Evolutionary conservation across 1,140 invertebrate genomes (phyloP), one percentile per base, ranked within the genome.

Genomic region (Drosophila malerkotliana): DNA sequence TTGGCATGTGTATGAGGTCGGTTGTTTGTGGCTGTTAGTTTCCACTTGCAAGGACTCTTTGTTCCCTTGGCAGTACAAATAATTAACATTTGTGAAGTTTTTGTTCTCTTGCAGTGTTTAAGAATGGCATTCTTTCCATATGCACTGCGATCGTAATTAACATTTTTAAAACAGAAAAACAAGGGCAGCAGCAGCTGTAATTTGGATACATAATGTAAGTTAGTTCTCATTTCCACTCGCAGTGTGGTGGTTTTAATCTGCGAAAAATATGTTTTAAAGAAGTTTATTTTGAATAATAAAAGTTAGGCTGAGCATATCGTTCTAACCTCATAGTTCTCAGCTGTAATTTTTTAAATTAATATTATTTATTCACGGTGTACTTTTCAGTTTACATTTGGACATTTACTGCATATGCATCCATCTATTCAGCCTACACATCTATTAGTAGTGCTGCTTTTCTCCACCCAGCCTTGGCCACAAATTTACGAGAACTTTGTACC

Each of bases 161-260:
- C 51, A 69, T 69, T 69, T 69, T 64, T 56, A 57, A 64, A 69
- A 4, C 66, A 69, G 64, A 69, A 69, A 44, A 69, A 69, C 63
- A 32, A 44, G 14, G 7, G 14, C 59, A 63, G n/a, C 63, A 41
- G 44, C 30, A 62, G 30, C 6, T 15, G 30, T 24, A 68, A 69
- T 45, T 68, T 48, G 48, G 41, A 68, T 26, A 56, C 66, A 69
- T 57, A 12, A 49, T 73, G 30, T 26, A 18, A 18, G 18, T 18
- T 18, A 1, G 18, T 18, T 18, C 18, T 18, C 18, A 18, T 18
- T 18, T 18, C 18, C 18, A 18, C 18, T 18, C 18, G 1, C 18
- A 18, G 18, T 18, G 15, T 18, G 15, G 15, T 18, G 21, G 21
- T 21, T 21, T 21, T 21, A 21, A 21, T 21, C n/a, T n/a, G n/a